phyloP scores from a whole-genome alignment of 2,113 vertebrate species.

The Scytalopus superciliaris region DNA sequence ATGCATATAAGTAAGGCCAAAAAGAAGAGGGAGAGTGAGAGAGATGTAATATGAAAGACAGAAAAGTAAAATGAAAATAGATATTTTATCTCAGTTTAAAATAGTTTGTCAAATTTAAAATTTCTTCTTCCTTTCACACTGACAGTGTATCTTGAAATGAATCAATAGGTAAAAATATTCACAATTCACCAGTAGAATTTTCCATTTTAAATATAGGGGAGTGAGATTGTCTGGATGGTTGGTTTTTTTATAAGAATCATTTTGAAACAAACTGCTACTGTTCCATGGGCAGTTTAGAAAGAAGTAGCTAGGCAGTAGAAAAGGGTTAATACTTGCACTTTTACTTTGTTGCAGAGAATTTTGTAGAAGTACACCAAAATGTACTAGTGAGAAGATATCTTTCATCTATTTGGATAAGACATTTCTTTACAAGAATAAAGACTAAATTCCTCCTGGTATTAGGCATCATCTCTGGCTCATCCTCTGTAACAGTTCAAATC shows the following conservation, averaged over 20 bases:
- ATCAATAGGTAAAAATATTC: neutral
- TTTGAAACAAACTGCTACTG: neutral
- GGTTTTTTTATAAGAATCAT: neutral
- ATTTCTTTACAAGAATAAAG: neutral
- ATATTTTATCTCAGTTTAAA: neutral
- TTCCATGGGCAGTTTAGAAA: neutral
- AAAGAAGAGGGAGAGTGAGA: neutral
- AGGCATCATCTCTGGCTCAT: neutral
- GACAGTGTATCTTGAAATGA: neutral
- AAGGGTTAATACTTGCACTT: neutral
- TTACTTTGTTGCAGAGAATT: neutral
- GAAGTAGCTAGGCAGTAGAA: neutral
- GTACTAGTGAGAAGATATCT: neutral
- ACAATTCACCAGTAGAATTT: neutral
- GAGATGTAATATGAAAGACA: neutral
- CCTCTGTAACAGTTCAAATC: neutral
- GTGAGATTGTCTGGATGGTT: accelerated
- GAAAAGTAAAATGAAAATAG: neutral
- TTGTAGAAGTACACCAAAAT: neutral
- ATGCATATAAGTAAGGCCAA: neutral
- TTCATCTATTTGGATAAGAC: neutral
- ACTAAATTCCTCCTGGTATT: neutral
- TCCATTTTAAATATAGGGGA: neutral
- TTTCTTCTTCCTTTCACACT: neutral
- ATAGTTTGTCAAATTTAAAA: neutral